Percentiles rank a stretch among this genome's conserved stretches.
Conservation (phyloP, 2,888 invertebrate species). For the Rhorus exstirpatorius region DNA sequence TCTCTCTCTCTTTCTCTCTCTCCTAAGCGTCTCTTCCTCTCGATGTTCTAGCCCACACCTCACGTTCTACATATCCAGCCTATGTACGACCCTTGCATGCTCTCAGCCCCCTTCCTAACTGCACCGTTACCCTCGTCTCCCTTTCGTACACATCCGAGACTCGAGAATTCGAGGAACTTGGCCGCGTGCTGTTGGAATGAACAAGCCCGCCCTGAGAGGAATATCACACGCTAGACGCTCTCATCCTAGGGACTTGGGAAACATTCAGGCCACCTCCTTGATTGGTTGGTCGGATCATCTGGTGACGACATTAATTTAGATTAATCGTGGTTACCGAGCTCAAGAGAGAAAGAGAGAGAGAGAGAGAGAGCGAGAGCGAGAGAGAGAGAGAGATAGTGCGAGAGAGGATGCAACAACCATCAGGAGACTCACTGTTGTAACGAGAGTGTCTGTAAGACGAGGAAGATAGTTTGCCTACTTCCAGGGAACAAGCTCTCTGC, state of each 20-base stretch:
- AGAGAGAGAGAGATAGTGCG: neutral
- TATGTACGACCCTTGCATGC: neutral
- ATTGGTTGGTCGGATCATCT: constrained; percentile 72
- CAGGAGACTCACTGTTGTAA: constrained; percentile 25
- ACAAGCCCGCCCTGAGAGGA: constrained; percentile 21
- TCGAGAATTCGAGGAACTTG: constrained; percentile 51
- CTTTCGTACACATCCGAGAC: constrained; percentile 10
- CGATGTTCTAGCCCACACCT: neutral
- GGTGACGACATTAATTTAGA: constrained; percentile 79
- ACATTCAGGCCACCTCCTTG: constrained; percentile 67
- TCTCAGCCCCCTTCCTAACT: neutral
- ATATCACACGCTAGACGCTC: constrained; percentile 41
- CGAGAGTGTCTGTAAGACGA: constrained; percentile 40
- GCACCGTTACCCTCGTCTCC: neutral
- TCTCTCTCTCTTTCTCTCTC: neutral
- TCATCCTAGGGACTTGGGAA: constrained; percentile 63
- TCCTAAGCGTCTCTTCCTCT: neutral
- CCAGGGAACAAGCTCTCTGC: constrained; percentile 4
- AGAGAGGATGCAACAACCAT: constrained; percentile 53
- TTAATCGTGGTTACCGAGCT: constrained; percentile 74
- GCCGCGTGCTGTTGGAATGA: constrained; percentile 31
- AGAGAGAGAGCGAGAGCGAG: constrained; percentile 19
- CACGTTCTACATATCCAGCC: constrained; percentile 5
- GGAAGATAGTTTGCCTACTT: constrained; percentile 50
- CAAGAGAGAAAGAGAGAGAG: neutral